These are phyloP conservation scores for Agrochola circellaris DNA, from an alignment of 2,888 invertebrate genomes.

Conservation along the genomic window DNA sequence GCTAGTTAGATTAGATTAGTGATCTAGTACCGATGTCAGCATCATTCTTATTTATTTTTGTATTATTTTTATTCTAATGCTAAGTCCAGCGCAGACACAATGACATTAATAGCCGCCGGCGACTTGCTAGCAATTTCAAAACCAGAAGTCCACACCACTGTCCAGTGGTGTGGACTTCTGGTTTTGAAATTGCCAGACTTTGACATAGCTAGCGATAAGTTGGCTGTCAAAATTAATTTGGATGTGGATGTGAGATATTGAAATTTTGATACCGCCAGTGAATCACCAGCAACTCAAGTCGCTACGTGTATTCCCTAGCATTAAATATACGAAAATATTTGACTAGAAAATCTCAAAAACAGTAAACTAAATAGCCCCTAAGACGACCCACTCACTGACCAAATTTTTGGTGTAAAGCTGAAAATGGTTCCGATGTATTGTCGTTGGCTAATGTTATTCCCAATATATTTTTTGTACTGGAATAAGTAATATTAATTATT, in stretches of 20 bases:
- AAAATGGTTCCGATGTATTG: conserved; percentile 18
- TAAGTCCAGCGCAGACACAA: not conserved
- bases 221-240: not conserved
- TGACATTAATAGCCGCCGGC: not conserved
- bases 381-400: conserved; percentile 25
- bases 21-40: not conserved
- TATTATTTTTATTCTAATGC: not conserved
- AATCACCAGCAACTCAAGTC: not conserved
- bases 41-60: not conserved
- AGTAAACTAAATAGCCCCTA: conserved; percentile 45
- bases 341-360: conserved; percentile 51
- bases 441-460: not conserved
- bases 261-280: too few species aligned
- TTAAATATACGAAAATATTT: conserved; percentile 52
- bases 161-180: too few species aligned
- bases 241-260: not conserved
- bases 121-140: not conserved
- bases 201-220: too few species aligned
- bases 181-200: too few species aligned
- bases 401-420: conserved; percentile 45
- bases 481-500: not conserved
- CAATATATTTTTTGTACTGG: not conserved
- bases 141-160: not conserved
- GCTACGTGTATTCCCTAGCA: not conserved
- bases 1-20: too few species aligned